Percentiles rank a stretch among this genome's conserved stretches.
Evolutionary conservation across 2,888 invertebrate species (phyloP).

Genomic region (Eristalis arbustorum): DNA sequence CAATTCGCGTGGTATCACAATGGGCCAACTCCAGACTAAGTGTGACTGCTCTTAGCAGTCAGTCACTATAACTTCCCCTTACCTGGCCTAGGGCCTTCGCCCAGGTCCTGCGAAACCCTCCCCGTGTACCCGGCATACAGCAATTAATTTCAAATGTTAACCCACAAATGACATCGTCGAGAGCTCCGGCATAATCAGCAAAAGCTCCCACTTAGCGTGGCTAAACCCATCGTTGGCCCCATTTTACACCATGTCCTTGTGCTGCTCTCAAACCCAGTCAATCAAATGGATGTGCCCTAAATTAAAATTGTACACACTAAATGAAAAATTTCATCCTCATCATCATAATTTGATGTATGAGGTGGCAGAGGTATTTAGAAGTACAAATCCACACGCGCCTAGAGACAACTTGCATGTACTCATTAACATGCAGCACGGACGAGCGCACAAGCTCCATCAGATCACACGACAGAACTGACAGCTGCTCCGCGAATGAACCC

Average conservation of each 20-base stretch:
- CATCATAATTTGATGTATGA: conserved; percentile 24
- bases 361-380: neutral
- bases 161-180: neutral
- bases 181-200: neutral
- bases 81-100: neutral
- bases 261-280: neutral
- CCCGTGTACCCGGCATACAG: neutral
- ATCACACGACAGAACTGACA: neutral
- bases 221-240: neutral
- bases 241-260: too few relatives aligned
- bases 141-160: neutral
- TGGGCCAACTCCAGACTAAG: too few relatives aligned
- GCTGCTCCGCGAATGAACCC: neutral
- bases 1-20: too few relatives aligned
- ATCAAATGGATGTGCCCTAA: neutral
- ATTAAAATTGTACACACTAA: neutral
- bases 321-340: neutral
- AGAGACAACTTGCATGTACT: neutral
- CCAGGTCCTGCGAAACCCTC: neutral
- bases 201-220: neutral
- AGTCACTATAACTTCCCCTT: too few relatives aligned
- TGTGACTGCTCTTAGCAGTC: too few relatives aligned
- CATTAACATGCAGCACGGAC: conserved; percentile 36
- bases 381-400: neutral
- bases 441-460: neutral